Evolutionary conservation across 2,888 invertebrate species (phyloP).

Genomic region (Dryadula phaetusa): DNA sequence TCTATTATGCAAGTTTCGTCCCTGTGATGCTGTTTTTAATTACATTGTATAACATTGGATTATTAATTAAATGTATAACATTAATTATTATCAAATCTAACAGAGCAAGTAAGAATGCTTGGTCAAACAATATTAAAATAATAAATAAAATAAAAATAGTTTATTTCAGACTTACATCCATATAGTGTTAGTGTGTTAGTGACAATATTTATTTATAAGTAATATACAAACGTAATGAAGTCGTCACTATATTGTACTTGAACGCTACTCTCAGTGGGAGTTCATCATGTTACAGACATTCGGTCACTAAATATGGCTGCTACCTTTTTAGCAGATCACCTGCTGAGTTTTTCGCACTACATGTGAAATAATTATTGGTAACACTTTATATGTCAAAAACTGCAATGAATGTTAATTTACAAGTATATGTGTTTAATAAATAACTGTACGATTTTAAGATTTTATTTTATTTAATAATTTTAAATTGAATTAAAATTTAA

Average conservation of each 20-base stretch:
- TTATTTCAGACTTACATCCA: too few species aligned
- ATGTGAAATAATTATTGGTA: constrained; percentile 33
- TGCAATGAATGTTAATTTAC: not conserved
- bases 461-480: too few species aligned
- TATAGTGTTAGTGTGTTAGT: too few species aligned
- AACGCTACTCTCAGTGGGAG: constrained; percentile 35
- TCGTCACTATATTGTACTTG: constrained; percentile 18
- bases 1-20: too few species aligned
- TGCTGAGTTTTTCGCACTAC: constrained; percentile 42
- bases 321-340: constrained; percentile 36
- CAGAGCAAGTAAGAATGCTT: not conserved
- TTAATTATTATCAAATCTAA: too few species aligned
- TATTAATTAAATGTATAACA: too few species aligned
- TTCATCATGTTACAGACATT: constrained; percentile 27
- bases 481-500: too few species aligned
- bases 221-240: constrained; percentile 22
- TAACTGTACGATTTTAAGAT: not conserved
- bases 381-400: not conserved
- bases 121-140: not conserved
- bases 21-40: too few species aligned
- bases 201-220: too few species aligned
- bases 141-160: too few species aligned
- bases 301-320: constrained; percentile 21
- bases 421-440: not conserved
- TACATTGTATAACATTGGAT: too few species aligned